Base-by-base conservation (phyloP, 1,140 invertebrate genomes). In the Portunus trituberculatus region DNA sequence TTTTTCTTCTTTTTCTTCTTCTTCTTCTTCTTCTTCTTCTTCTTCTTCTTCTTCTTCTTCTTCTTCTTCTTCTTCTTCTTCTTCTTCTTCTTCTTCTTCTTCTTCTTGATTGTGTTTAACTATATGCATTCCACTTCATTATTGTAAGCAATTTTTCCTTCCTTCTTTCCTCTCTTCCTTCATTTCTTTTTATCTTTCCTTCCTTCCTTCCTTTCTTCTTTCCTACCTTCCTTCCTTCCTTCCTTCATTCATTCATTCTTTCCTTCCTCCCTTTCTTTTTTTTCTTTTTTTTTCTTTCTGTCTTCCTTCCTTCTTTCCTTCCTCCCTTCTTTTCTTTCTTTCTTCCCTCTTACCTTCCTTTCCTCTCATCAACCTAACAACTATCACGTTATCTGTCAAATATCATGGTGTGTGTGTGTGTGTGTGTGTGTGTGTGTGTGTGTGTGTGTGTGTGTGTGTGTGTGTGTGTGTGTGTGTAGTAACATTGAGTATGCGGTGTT, bases 361-460 rank as follows among this genome's bases (percentile, higher is more conserved):
- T 59, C 45, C 28, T 39, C 39, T 39, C 39, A 39, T 39, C 39
- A 39, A 39, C 1, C 39, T 2, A 39, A 39, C 39, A 39, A 39
- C 39, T 2, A 2, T 39, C 39, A 6, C 6, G 39, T 39, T 39
- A 39, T 39, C 39, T 39, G 39, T 1, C 6, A 39, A 39, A 39
- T 39, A 39, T 39, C 39, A 39, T 31, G 31, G 48, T 32, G 48
- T 82, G 59, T 82, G 59, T 32, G 59, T 82, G 59, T 82, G 48
- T 32, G 48, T 82, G 48, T 82, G 48, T 82, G 48, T 82, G 32
- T 82, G 48, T 31, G 48, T 82, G 48, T 92, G 48, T 92, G n/a
- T 92, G 48, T 92, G 29, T 92, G 48, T 92, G 48, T 92, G 59
- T 82, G 59, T 82, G 31, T 82, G 59, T 92, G 59, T 82, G 59